phyloP scores from a whole-genome alignment of 2,113 vertebrate genomes.

The Orthonyx spaldingii region DNA sequence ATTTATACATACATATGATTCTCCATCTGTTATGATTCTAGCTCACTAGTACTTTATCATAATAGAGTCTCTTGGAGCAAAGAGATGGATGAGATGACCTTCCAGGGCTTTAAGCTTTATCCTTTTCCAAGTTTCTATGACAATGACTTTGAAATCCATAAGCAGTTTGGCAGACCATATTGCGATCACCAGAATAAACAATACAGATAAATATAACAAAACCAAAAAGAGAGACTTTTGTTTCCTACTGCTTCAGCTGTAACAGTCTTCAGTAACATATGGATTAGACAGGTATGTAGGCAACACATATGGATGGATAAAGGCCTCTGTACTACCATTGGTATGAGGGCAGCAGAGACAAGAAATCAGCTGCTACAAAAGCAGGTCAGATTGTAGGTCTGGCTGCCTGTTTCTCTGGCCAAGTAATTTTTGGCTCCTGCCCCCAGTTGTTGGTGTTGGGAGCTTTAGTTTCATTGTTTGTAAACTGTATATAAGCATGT shows the following conservation, averaged over 20 bases:
- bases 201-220: background rate
- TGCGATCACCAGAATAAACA: background rate
- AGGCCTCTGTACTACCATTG: background rate
- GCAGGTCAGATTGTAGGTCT: background rate
- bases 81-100: background rate
- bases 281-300: background rate
- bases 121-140: background rate
- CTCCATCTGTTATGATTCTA: constrained; percentile 48
- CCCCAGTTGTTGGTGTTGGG: background rate
- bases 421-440: background rate
- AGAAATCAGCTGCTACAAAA: background rate
- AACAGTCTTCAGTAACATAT: background rate
- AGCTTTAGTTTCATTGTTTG: background rate
- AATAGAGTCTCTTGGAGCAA: background rate
- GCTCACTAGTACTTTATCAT: background rate
- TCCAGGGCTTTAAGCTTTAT: background rate
- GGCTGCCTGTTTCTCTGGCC: background rate
- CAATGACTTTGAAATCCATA: background rate
- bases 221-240: background rate
- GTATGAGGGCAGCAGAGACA: background rate
- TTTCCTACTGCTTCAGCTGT: background rate
- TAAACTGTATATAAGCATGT: background rate
- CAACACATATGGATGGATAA: background rate
- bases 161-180: background rate
- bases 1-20: background rate